Evolutionary conservation across 30 jellyfish, hydroid and myxozoan species (phyloP).

Genomic region (Aurelia aurita complex sp. Pacific): DNA sequence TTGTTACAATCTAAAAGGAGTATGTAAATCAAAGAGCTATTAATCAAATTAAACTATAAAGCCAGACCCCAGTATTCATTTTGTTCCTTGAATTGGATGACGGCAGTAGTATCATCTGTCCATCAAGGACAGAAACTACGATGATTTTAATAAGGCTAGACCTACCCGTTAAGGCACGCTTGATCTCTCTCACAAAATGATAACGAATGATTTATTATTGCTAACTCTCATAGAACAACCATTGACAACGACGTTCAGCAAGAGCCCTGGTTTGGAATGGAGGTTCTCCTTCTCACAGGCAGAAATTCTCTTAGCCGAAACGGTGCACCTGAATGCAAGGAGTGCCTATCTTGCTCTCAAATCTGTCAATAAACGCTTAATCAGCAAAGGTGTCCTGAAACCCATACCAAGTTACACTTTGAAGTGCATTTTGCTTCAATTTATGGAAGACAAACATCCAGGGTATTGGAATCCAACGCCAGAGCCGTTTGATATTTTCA

Average conservation of each 20-base stretch:
- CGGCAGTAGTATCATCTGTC: no score
- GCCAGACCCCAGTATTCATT: no score
- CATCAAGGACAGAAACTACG: no score
- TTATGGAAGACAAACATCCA: constrained; percentile 18
- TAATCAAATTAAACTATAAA: no score
- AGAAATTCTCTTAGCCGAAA: constrained; percentile 22
- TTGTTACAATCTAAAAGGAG: no score
- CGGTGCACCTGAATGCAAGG: constrained; percentile 10
- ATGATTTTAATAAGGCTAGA: no score
- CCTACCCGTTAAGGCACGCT: no score
- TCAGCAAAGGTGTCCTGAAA: constrained; percentile 8
- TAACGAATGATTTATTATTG: no score
- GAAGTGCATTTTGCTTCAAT: constrained; percentile 21
- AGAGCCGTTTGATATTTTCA: constrained; percentile 5
- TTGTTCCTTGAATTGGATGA: no score
- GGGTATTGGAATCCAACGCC: background rate
- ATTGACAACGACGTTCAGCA: background rate
- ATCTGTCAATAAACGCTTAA: constrained; percentile 15
- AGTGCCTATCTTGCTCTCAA: constrained; percentile 32
- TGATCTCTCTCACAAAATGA: no score
- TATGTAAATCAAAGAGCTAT: no score
- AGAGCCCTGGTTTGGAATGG: constrained; percentile 55
- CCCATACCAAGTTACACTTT: constrained; percentile 17
- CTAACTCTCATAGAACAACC: constrained; percentile 16
- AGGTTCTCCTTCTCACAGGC: constrained; percentile 58